Conservation (phyloP, 2,888 invertebrate genomes). For the Xiphydria camelus region DNA sequence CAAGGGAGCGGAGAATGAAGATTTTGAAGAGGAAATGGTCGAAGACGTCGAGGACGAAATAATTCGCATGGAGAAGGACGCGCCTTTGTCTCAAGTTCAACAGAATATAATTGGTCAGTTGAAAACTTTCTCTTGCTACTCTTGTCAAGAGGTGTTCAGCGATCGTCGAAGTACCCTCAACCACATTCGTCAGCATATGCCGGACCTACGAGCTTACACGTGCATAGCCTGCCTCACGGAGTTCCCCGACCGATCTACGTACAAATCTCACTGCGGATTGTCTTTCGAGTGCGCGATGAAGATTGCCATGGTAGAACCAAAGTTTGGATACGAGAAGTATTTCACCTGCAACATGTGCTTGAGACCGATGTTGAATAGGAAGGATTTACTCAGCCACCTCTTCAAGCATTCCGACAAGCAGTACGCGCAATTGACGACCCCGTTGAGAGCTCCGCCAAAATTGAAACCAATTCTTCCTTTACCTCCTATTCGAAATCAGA, state of each 20-base stretch:
- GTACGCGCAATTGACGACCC: constrained; percentile 35
- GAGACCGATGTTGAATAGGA: constrained; percentile 41
- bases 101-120: constrained; percentile 53
- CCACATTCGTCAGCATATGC: constrained; percentile 54
- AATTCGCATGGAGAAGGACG: constrained; percentile 41
- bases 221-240: constrained; percentile 54
- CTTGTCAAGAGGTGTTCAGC: constrained; percentile 42
- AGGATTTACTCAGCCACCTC: constrained; percentile 47
- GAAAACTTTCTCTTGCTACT: constrained; percentile 53
- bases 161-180: constrained; percentile 49
- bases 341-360: constrained; percentile 56
- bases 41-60: constrained; percentile 44
- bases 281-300: constrained; percentile 64
- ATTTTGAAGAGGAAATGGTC: constrained; percentile 21
- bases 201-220: constrained; percentile 48
- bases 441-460: constrained; percentile 32
- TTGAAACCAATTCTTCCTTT: constrained; percentile 25
- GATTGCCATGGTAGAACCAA: constrained; percentile 53
- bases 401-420: constrained; percentile 46
- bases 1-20: constrained; percentile 20
- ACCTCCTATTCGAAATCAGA: not conserved
- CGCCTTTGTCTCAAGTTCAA: constrained; percentile 49
- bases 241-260: constrained; percentile 48
- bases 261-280: constrained; percentile 49
- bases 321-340: constrained; percentile 48